Evolutionary conservation across 2,888 invertebrate species (phyloP), one percentile per base, ranked within the genome.

Genomic region (Drosophila antonietae): DNA sequence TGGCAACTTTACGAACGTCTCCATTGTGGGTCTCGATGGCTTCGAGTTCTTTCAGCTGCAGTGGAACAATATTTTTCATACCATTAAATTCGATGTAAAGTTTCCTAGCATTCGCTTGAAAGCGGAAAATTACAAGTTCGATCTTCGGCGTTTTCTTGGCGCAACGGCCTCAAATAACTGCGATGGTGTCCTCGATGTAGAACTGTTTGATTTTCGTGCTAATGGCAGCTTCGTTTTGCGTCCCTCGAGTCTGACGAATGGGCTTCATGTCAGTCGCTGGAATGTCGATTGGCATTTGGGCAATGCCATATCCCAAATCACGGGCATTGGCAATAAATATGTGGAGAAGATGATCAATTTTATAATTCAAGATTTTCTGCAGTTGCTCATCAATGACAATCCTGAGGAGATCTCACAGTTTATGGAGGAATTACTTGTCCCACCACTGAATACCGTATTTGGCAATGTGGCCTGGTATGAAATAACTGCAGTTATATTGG

Each of bases 161-260:
- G 18, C 62, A 0, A 63, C 77, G 2, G 0, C 81, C 0, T 51
- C 74, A 0, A 46, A 89, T 15, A 78, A 75, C 60, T 91, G 90
- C n/a, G 65, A 88, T 64, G 91, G 91, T 3, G 47, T 78, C 6
- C 66, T 90, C 2, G 59, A 82, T 56, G 64, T 91, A 60, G 69
- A 79, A 23, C 35, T 91, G 6, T 46, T 78, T 10, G 79, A 91
- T 59, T 49, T 91, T 0, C 84, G 85, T 9, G 80, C 81, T 15
- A 59, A 80, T 59, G 91, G 91, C 9, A 91, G 83, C 44, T 90
- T 91, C 33, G 59, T 83, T 5, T 8, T 91, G 12, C 81, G 90
- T 3, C 91, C 91, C 1, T 75, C 76, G 1, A 14, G 71, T 1
- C 28, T 72, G 5, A 52, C 64, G 1, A 73, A 81, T 23, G 85